Evolutionary conservation across 1,140 invertebrate genomes (phyloP), one percentile per base, ranked within the genome.

Genomic region (Pentalonia nigronervosa): DNA sequence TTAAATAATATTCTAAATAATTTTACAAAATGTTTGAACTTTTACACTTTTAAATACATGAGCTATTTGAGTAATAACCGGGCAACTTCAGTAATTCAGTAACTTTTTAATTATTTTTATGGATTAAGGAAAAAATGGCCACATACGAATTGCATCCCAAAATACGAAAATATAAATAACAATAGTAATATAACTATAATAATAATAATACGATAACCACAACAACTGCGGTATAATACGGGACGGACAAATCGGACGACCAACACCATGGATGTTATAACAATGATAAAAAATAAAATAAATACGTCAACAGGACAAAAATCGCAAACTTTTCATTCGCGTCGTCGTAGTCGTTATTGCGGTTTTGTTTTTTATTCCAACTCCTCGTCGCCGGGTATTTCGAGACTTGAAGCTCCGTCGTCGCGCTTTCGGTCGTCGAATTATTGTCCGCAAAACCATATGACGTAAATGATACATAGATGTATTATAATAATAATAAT

Each of bases 251-350:
- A 81, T 41, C 25, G 90, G 60, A 81, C 45, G 60, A 91, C 90
- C 60, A 30, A n/a, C 48, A 76, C n/a, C 14, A n/a, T 9, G 9
- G 25, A 76, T n/a, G n/a, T 7, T 14, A 67, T 17, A n/a, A n/a
- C 17, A n/a, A n/a, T 6, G n/a, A 67, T 1, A n/a, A 67, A 56
- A n/a, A 67, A n/a, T 21, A 53, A 53, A 21, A 76, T 76, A 76
- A 76, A 76, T 76, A 91, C 90, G 60, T 91, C 41, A 48, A 76
- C 45, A 60, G 90, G 20, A 81, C 50, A 76, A 76, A 56, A 76
- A 41, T 81, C 30, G 25, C 25, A 76, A 91, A 91, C 56, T 23
- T 91, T 60, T 91, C 56, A 67, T 47, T 91, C 41, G 9, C 36
- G 36, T 84, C 21, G 41, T 41, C 41, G 41, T 6, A 7, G 36